phyloP scores from a whole-genome alignment of 2,888 invertebrate genomes.

The Endomychus coccineus region DNA sequence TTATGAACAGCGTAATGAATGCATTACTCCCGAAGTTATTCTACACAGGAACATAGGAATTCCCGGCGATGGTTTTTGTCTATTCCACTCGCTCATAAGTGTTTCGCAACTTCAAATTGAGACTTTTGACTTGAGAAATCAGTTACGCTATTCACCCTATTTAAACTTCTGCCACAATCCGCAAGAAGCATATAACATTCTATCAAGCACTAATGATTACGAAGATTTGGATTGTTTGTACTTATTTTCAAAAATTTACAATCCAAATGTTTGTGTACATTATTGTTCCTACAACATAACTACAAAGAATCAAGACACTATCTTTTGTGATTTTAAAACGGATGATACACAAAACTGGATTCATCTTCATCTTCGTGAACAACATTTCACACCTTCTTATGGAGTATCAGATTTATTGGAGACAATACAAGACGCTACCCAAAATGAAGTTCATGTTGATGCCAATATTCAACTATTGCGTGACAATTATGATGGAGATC shows the following conservation, averaged over 20 bases:
- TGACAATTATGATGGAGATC: slow-evolving; percentile 18
- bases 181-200: slow-evolving; percentile 24
- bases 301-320: slow-evolving; percentile 29
- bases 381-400: slow-evolving; percentile 18
- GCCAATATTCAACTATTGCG: slow-evolving; percentile 20
- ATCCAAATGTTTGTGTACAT: slow-evolving; percentile 36
- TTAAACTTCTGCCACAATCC: slow-evolving; percentile 35
- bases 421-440: slow-evolving; percentile 24
- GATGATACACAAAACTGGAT: slow-evolving; percentile 25
- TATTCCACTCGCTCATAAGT: slow-evolving; percentile 30
- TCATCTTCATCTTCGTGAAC: slow-evolving; percentile 30
- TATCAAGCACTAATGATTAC: slow-evolving; percentile 18
- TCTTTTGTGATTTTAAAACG: slow-evolving; percentile 31
- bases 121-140: slow-evolving; percentile 31
- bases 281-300: slow-evolving; percentile 28
- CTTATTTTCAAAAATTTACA: slow-evolving; percentile 31
- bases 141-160: slow-evolving; percentile 34
- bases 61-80: slow-evolving; percentile 28
- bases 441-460: slow-evolving; percentile 21
- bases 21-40: slow-evolving; percentile 30
- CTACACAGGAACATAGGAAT: slow-evolving; percentile 30
- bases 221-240: slow-evolving; percentile 5
- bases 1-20: slow-evolving; percentile 27
- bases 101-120: slow-evolving; percentile 32
- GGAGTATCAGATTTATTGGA: slow-evolving; percentile 28